Base-by-base conservation (phyloP, 2,113 vertebrate species). In the Uria aalge region DNA sequence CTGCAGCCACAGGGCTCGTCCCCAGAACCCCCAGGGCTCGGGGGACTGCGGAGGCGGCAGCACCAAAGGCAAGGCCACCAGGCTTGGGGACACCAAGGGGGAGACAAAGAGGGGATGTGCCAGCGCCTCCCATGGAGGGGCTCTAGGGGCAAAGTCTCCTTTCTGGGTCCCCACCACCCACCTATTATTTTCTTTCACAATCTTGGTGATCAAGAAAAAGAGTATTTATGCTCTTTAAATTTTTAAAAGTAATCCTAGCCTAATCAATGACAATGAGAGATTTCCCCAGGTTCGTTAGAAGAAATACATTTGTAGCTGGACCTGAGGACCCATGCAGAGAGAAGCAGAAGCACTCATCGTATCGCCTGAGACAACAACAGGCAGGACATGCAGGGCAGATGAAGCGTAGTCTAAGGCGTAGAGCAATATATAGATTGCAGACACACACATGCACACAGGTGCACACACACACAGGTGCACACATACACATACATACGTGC, bases 401-500 rank as follows among this genome's bases (percentile, higher is more conserved):
- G 52, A 76, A 76, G 32, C 30, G 52, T 15, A 41, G 15, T 8
- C n/a, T 68, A 27, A 85, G 55, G 26, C 67, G 47, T 27, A 55
- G 5, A 81, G 76, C 57, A 90, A 24, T 8, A 30, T 32, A 69
- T 6, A 38, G 20, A 26, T 23, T 47, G 60, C 47, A 85, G 40
- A 40, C 59, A 76, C 29, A 53, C 1, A 0, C 24, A 6, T 18
- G 17, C 57, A 60, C 19, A 4, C 5, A 64, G 9, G 20, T 30
- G 0, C 10, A 24, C 45, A 32, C 15, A 26, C 20, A 20, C 3
- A 32, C 5, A 64, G 9, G 20, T 30, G 0, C 10, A 24, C 45
- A 32, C 15, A 26, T 17, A 20, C 3, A 32, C 10, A 34, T 17
- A 63, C 15, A 34, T 3, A 55, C 3, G 9, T 32, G 12, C 18